Base-by-base conservation (phyloP, 2,113 vertebrate species). In the Alces alces region DNA sequence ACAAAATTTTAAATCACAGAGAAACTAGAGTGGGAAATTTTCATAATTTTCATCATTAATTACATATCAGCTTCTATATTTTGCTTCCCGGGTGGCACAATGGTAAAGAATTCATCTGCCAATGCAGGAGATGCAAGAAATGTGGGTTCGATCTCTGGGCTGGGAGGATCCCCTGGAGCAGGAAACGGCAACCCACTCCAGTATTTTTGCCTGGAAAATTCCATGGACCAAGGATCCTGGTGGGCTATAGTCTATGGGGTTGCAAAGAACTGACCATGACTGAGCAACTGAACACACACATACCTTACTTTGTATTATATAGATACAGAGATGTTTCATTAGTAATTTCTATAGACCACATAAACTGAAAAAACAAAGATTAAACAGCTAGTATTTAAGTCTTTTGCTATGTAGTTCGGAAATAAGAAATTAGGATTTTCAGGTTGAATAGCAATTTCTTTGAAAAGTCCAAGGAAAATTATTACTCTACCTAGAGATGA, bases 1-100 rank as follows among this genome's bases (percentile, higher is more conserved):
- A 93, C 25, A 92, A 52, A 90, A 90, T 7, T 95, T 86, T 89
- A 70, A 93, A 91, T 23, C n/a, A 95, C n/a, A 90, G 17, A 88
- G 52, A 94, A 93, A 86, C 28, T 86, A 60, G 25, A 85, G 39
- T 39, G 12, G 60, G 95, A 96, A 76, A 45, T 76, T 52, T 19
- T 79, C 6, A 30, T 21, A 70, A 70, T 11, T 78, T 47, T 50
- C 78, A 39, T 61, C 39, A 54, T 79, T 70, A 83, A 85, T 64
- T 95, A 91, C 60, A 89, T 94, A 11, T 39, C 50, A 96, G 17
- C 13, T 39, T n/a, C 28, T 45, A 95, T 79, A 89, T 43, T 27
- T 39, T 39, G 39, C 70, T 76, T 76, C 14, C 39, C 70, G 43
- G 70, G 7, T 76, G 70, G 70, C 70, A 39, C 23, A 76, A 14